phyloP scores from a whole-genome alignment of 2,113 vertebrate species.

The Anolis carolinensis region DNA sequence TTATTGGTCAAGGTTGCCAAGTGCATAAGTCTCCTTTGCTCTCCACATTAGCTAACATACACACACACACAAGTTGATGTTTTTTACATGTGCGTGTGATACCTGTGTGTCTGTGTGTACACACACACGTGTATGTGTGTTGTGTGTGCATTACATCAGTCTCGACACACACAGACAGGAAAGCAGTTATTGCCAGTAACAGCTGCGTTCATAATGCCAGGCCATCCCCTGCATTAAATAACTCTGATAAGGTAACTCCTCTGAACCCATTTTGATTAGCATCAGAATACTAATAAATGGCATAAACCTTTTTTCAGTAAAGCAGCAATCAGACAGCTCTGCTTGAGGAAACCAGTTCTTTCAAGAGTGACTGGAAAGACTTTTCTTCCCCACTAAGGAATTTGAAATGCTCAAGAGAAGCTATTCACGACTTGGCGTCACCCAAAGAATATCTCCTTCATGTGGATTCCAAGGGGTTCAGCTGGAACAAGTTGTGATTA shows the following conservation, averaged over 20 bases:
- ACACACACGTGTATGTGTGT: conserved; percentile 21
- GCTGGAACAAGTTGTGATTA: conserved; percentile 96
- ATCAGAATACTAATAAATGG: conserved; percentile 61
- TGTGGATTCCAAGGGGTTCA: conserved; percentile 96
- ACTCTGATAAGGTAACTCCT: conserved; percentile 72
- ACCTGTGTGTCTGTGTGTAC: conserved; percentile 46
- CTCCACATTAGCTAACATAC: conserved; percentile 58
- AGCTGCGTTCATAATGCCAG: conserved; percentile 70
- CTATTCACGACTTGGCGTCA: conserved; percentile 57
- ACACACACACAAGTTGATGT: background rate
- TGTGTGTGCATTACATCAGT: conserved; percentile 64
- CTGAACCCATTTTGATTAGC: conserved; percentile 64
- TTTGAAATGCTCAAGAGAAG: conserved; percentile 76
- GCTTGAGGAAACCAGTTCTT: conserved; percentile 66
- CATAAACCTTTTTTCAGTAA: conserved; percentile 58
- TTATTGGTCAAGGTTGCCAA: conserved; percentile 76
- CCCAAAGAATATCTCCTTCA: conserved; percentile 76
- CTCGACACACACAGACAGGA: conserved; percentile 59
- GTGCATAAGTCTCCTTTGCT: conserved; percentile 71
- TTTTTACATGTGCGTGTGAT: conserved; percentile 45
- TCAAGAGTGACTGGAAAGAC: conserved; percentile 68
- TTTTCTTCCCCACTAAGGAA: conserved; percentile 36
- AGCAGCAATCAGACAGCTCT: conserved; percentile 67
- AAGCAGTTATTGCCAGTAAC: conserved; percentile 76
- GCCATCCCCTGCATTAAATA: conserved; percentile 60